phyloP scores from a whole-genome alignment of 2,888 invertebrate species.

The Hyposoter dolosus region DNA sequence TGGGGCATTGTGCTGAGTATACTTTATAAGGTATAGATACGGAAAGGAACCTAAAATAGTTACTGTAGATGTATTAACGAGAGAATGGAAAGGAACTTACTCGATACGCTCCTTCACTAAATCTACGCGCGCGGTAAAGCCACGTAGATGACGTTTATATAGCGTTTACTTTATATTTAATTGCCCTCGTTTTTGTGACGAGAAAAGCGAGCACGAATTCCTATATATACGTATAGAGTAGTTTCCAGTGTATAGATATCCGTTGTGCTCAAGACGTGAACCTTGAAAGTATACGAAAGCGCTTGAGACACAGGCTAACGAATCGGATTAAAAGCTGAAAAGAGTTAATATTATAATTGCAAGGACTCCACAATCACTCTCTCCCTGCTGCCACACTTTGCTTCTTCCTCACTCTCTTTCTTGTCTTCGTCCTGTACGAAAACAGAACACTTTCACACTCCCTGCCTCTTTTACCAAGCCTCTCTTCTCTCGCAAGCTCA shows the following conservation, averaged over 20 bases:
- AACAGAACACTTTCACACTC: constrained; percentile 41
- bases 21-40: constrained; percentile 44
- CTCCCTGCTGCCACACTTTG: constrained; percentile 7
- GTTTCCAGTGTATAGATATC: constrained; percentile 30
- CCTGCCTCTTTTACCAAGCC: constrained; percentile 23
- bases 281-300: constrained; percentile 59
- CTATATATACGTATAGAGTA: neutral
- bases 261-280: constrained; percentile 47
- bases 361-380: constrained; percentile 35
- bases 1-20: constrained; percentile 67
- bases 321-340: constrained; percentile 72
- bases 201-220: constrained; percentile 31
- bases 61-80: constrained; percentile 32
- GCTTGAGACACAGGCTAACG: constrained; percentile 68
- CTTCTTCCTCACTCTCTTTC: constrained; percentile 8
- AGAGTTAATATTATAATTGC: constrained; percentile 72
- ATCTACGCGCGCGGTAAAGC: constrained; percentile 23
- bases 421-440: constrained; percentile 42
- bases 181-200: constrained; percentile 68
- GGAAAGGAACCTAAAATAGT: constrained; percentile 39
- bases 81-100: constrained; percentile 45
- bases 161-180: constrained; percentile 72
- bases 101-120: constrained; percentile 59
- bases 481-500: constrained; percentile 16
- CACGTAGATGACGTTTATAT: constrained; percentile 62